A percentile compares a stretch with the other conserved stretches of the same genome.
Conservation (phyloP, 2,888 invertebrate genomes). For the Dynastes hyllus region DNA sequence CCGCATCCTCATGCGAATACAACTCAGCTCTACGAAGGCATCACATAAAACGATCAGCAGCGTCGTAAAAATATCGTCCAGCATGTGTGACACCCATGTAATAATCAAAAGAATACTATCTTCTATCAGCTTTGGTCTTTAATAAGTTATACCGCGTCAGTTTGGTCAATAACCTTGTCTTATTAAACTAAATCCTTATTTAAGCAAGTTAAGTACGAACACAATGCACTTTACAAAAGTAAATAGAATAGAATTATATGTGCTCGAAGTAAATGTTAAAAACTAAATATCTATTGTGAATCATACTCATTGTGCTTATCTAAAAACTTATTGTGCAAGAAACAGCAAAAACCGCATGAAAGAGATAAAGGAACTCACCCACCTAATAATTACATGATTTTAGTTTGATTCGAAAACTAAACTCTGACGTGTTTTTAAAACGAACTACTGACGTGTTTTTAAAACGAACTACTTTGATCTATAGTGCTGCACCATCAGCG, state of each 20-base stretch:
- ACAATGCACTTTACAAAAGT: neutral
- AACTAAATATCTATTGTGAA: neutral
- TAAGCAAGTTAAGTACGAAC: neutral
- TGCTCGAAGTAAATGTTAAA: slow-evolving; percentile 10
- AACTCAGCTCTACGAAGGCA: slow-evolving; percentile 37
- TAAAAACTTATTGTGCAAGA: slow-evolving; percentile 16
- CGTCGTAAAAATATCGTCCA: slow-evolving; percentile 22
- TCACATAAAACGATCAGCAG: slow-evolving; percentile 32
- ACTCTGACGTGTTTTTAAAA: slow-evolving; percentile 34
- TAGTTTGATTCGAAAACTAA: slow-evolving; percentile 8
- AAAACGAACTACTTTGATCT: slow-evolving; percentile 28
- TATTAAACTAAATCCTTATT: neutral
- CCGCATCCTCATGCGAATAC: slow-evolving; percentile 58
- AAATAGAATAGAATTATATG: neutral
- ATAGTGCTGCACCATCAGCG: slow-evolving; percentile 25
- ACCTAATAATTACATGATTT: slow-evolving; percentile 21
- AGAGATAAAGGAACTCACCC: slow-evolving; percentile 3
- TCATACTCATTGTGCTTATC: neutral
- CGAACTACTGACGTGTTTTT: slow-evolving; percentile 38
- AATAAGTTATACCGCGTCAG: slow-evolving; percentile 8
- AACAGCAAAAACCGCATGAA: slow-evolving; percentile 13
- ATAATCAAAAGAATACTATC: slow-evolving; percentile 23
- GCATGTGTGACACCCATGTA: slow-evolving; percentile 24
- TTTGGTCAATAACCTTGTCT: neutral
- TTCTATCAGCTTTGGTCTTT: slow-evolving; percentile 12